Conservation (phyloP, 2,797 vertebrate species). For the Phrynocephalus guinanensis region DNA sequence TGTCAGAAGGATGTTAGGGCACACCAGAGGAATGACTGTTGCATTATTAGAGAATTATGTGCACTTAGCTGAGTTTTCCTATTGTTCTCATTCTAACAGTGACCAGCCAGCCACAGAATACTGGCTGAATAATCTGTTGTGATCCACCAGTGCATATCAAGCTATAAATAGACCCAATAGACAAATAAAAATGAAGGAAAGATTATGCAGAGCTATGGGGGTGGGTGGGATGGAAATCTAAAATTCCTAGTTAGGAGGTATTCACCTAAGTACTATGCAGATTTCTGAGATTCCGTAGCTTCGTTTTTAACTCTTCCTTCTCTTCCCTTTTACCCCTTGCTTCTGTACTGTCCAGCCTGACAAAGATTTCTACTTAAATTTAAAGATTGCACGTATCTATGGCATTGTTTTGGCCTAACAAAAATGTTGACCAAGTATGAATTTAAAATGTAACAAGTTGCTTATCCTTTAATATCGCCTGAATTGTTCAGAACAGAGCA, state of each 20-base stretch:
- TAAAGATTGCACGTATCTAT: background rate
- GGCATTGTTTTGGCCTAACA: background rate
- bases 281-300: background rate
- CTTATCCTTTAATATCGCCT: too few species aligned
- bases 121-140: background rate
- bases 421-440: background rate
- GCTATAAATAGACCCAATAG: background rate
- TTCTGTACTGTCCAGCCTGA: background rate
- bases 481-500: background rate
- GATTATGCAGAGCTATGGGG: too few species aligned
- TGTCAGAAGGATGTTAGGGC: conserved; percentile 21
- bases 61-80: background rate
- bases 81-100: background rate
- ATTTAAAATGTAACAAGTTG: background rate
- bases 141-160: background rate
- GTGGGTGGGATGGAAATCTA: background rate
- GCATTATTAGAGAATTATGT: background rate
- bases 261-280: background rate
- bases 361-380: background rate
- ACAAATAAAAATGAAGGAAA: background rate
- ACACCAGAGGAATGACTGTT: background rate
- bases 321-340: background rate
- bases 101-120: background rate
- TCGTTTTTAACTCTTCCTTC: background rate
- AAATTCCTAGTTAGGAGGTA: background rate